These are phyloP conservation scores for Huso huso DNA, from an alignment of 2,797 vertebrate species.

Conservation along the genomic window DNA sequence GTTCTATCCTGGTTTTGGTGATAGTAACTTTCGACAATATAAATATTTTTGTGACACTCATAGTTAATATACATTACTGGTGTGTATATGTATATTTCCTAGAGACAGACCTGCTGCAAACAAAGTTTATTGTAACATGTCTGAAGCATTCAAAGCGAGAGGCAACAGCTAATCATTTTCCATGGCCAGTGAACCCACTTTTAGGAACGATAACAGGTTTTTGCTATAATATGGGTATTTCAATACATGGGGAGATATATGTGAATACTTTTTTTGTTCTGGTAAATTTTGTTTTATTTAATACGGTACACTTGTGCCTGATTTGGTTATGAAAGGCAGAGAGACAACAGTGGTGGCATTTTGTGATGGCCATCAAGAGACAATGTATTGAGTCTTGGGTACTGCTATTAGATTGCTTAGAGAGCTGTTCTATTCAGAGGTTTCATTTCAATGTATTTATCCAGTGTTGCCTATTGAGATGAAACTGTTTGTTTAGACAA, in stretches of 20 bases:
- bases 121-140: too few relatives aligned
- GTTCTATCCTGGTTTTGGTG: too few relatives aligned
- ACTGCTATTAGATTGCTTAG: background rate
- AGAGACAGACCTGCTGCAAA: too few relatives aligned
- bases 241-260: background rate
- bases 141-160: too few relatives aligned
- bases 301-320: background rate
- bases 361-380: background rate
- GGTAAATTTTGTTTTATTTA: background rate
- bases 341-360: background rate
- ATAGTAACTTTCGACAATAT: too few relatives aligned
- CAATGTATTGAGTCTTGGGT: background rate
- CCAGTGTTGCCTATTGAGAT: conserved; percentile 3
- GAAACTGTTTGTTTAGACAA: background rate
- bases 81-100: too few relatives aligned
- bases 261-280: background rate
- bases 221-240: background rate
- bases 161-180: background rate
- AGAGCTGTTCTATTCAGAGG: too few relatives aligned
- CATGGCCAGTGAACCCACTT: background rate
- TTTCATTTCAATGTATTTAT: conserved; percentile 3
- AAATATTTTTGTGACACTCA: too few relatives aligned
- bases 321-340: background rate
- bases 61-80: too few relatives aligned
- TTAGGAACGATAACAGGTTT: background rate